Percentiles rank a stretch among this genome's conserved stretches.
Evolutionary conservation across 2,113 vertebrate genomes (phyloP).

Genomic region (Epinephelus fuscoguttatus): DNA sequence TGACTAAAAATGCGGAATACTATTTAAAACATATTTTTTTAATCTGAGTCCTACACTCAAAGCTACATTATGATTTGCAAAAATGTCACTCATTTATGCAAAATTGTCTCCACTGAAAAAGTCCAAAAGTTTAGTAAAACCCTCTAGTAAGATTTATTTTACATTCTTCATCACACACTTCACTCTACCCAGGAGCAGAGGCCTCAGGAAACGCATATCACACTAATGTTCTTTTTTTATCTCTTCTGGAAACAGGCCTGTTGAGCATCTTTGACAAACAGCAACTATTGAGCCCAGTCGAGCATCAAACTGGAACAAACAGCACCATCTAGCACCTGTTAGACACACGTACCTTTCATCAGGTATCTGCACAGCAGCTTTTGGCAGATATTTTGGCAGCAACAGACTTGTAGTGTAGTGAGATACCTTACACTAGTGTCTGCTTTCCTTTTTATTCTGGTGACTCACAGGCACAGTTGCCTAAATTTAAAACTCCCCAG

Average conservation of each 20-base stretch:
- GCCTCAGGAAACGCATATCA: background rate
- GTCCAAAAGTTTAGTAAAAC: no score
- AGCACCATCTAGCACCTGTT: constrained; percentile 44
- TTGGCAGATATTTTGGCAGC: background rate
- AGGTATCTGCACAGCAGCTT: background rate
- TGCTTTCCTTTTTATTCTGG: constrained; percentile 5
- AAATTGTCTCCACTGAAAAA: background rate
- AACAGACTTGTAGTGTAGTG: background rate
- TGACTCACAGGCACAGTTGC: constrained; percentile 7
- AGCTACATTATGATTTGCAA: background rate
- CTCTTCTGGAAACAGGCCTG: constrained; percentile 11
- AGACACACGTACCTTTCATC: background rate
- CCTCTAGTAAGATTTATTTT: background rate
- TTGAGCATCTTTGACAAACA: constrained; percentile 35
- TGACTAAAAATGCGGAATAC: no score
- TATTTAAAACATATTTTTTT: no score
- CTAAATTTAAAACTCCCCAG: constrained; percentile 21
- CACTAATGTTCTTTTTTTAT: constrained; percentile 7
- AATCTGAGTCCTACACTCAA: no score
- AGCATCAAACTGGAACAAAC: constrained; percentile 49
- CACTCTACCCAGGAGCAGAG: background rate
- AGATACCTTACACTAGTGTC: constrained; percentile 5
- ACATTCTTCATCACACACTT: background rate
- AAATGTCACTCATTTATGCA: background rate
- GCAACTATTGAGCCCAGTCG: constrained; percentile 10